Base-by-base conservation (phyloP, 2,797 vertebrate genomes). In the Crocodylus rhombifer region DNA sequence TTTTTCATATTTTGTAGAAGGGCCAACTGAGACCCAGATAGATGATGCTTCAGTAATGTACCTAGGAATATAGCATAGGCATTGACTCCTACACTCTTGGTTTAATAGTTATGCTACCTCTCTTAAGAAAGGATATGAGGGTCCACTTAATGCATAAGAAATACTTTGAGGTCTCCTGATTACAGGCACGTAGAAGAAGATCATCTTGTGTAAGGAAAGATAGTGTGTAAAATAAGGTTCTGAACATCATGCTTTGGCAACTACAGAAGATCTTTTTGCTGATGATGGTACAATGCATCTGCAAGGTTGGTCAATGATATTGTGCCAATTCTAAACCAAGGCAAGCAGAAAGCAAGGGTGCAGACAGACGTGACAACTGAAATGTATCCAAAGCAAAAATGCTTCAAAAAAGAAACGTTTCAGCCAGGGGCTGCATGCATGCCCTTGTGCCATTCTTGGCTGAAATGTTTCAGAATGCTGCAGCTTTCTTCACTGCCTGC, bases 11-110 rank as follows among this genome's bases (percentile, higher is more conserved):
- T 79, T 93, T 71, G 71, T 65, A 83, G 65, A n/a, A 89, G 23
- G 75, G 61, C 79, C 91, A 89, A 88, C 60, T 14, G 81, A 87
- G 76, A 56, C 25, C 75, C 36, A 64, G 36, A 58, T 86, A 79
- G 65, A 67, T 87, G 69, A 10, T 17, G 3, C 84, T 93, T 95
- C 58, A 56, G 1, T 28, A 23, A 55, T n/a, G 17, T 13, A 10
- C n/a, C 30, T 62, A 10, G 65, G 71, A 78, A 23, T 57, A 65
- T 84, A 84, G 36, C 14, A n/a, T 3, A 58, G 25, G 42, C 58
- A 9, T 88, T 86, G 51, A 77, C 18, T 86, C 42, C 10, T 33
- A 15, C 30, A 71, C 0, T 0, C 88, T 89, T 56, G 9, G 2
- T 89, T 88, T 77, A 77, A 16, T 71, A 36, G 33, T 42, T 42